A percentile compares a stretch with the other conserved stretches of the same genome.
Conservation (phyloP, 2,797 vertebrate genomes). For the Etheostoma perlongum region DNA sequence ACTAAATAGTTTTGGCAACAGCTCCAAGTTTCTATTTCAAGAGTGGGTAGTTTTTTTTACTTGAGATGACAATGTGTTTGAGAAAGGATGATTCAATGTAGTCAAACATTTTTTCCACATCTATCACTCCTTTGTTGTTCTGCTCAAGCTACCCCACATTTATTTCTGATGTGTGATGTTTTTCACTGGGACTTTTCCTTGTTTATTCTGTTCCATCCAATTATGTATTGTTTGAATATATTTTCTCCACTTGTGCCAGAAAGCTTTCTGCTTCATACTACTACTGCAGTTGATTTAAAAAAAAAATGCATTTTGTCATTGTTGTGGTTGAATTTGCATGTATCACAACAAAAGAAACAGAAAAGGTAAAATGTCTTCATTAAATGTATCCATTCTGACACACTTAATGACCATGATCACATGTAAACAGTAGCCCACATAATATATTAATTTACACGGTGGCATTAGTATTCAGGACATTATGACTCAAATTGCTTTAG, state of each 20-base stretch:
- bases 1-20: slow-evolving; percentile 57
- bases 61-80: slow-evolving; percentile 39
- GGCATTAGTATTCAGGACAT: not conserved
- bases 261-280: not conserved
- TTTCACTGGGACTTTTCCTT: slow-evolving; percentile 12
- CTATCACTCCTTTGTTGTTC: slow-evolving; percentile 15
- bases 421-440: not conserved
- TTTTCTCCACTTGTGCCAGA: not conserved
- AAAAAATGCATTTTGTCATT: not conserved
- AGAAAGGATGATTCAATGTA: not conserved
- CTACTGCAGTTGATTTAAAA: not conserved
- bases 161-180: slow-evolving; percentile 21
- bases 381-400: not conserved
- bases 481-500: not conserved
- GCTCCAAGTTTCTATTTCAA: slow-evolving; percentile 51
- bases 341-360: not conserved
- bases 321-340: not conserved
- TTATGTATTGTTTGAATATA: slow-evolving; percentile 12
- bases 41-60: slow-evolving; percentile 34
- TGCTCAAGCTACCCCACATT: not conserved
- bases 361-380: too few relatives aligned
- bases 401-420: slow-evolving; percentile 1
- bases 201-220: not conserved
- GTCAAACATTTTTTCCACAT: slow-evolving; percentile 21
- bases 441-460: not conserved